phyloP scores from a whole-genome alignment of 2,797 vertebrate genomes.

The Protosalanx chinensis region DNA sequence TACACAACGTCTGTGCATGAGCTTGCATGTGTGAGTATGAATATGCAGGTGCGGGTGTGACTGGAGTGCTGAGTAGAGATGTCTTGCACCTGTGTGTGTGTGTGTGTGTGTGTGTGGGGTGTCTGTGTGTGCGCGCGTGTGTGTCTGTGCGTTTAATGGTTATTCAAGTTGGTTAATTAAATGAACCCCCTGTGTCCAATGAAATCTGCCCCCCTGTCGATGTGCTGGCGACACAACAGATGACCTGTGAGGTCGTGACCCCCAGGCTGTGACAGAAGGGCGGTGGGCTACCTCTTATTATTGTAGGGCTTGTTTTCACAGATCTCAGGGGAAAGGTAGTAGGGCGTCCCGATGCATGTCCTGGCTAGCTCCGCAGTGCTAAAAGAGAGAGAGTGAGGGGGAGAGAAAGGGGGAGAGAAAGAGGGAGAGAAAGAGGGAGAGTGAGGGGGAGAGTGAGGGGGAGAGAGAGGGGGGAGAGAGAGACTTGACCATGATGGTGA shows the following conservation, averaged over 20 bases:
- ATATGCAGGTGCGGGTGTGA: too few species aligned
- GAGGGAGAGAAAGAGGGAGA: neutral
- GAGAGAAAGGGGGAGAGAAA: neutral
- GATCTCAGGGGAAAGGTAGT: constrained; percentile 97
- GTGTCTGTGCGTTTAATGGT: too few species aligned
- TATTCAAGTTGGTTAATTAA: too few species aligned
- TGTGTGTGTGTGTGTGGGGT: too few species aligned
- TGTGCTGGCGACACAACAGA: neutral
- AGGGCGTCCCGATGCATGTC: constrained; percentile 96
- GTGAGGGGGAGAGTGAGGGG: neutral
- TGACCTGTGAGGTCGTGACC: neutral
- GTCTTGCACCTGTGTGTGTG: too few species aligned
- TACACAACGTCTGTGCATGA: neutral
- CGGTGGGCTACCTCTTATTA: constrained; percentile 89
- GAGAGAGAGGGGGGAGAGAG: neutral
- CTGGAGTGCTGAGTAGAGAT: too few species aligned
- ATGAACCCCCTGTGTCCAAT: too few species aligned
- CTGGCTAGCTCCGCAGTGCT: constrained; percentile 94
- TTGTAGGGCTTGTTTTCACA: constrained; percentile 99
- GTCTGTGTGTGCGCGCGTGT: too few species aligned
- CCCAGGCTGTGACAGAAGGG: too few species aligned
- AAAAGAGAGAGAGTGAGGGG: constrained; percentile 14
- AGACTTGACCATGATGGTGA: neutral
- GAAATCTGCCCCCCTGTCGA: too few species aligned
- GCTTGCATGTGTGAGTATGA: too few species aligned